Evolutionary conservation across 2,888 invertebrate genomes (phyloP), one percentile per base, ranked within the genome.

Genomic region (Plebejus anna): DNA sequence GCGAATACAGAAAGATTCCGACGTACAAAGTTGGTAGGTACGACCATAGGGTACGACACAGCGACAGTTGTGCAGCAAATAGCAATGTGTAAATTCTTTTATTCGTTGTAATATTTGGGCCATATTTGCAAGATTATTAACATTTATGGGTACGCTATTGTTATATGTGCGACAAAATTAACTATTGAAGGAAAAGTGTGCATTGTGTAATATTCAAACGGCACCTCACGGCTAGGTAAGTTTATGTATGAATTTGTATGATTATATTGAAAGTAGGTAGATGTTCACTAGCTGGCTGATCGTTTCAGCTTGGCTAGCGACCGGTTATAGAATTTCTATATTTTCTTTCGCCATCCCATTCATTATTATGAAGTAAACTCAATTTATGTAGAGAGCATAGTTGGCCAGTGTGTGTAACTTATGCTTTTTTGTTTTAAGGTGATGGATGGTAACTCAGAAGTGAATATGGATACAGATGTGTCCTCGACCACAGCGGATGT

Each of bases 401-500:
- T n/a, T 55, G 57, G 28, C 11, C 11, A 55, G 55, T 51, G 38
- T 51, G 16, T 77, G 70, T 71, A 73, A 77, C 78, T 22, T 76
- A 71, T 75, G 70, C 61, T 76, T 9, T 75, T 77, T 76, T 80
- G 78, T 81, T 76, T 80, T 81, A 88, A 92, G 91, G 87, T 86
- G 82, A 92, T 92, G 92, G 92, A 91, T 81, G 92, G 92, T 81
- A 87, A 82, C 80, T 83, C 91, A 79, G 90, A 90, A 79, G 81
- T 84, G 77, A 89, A 89, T 83, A 90, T 91, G 90, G 92, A 92
- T 84, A 90, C 90, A 73, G 90, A 91, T 79, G 90, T 92, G 78
- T 88, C 92, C 57, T 90, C 92, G 42, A 90, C 91, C 75, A 90
- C 90, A 28, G 87, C 86, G 59, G 90, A 91, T 80, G 84, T 87